Conservation (phyloP, 2,113 vertebrate genomes). For the Psammodynastes pulverulentus region DNA sequence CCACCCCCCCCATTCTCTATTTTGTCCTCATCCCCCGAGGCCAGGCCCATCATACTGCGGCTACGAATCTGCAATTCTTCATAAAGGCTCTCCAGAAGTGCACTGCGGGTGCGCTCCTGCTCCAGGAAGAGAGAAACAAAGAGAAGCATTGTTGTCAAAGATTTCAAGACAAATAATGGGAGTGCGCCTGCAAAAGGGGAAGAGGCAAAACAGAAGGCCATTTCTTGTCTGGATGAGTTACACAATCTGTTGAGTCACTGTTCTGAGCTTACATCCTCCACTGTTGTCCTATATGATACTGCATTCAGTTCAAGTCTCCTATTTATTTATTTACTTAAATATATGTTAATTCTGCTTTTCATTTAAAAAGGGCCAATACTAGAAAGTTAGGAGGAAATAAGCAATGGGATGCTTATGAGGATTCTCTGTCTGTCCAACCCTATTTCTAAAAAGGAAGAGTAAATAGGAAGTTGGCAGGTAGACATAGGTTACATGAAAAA, state of each 20-base stretch:
- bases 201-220: background rate
- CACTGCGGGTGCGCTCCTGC: conserved; percentile 84
- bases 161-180: background rate
- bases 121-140: conserved; percentile 3
- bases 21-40: conserved; percentile 59
- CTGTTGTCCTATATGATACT: background rate
- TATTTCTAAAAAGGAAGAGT: background rate
- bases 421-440: background rate
- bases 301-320: background rate
- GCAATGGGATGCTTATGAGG: background rate
- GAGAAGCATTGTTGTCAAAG: background rate
- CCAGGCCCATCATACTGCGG: conserved; percentile 81
- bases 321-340: background rate
- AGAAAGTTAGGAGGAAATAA: background rate
- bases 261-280: background rate
- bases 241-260: background rate
- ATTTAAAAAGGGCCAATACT: background rate
- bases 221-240: background rate
- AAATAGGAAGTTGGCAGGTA: background rate
- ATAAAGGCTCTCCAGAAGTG: conserved; percentile 81
- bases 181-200: background rate
- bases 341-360: background rate
- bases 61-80: conserved; percentile 80
- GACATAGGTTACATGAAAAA: background rate
- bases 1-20: conserved; percentile 78